These are phyloP conservation scores for Hydrophis major DNA, from an alignment of 2,797 vertebrate species.

Conservation along the genomic window DNA sequence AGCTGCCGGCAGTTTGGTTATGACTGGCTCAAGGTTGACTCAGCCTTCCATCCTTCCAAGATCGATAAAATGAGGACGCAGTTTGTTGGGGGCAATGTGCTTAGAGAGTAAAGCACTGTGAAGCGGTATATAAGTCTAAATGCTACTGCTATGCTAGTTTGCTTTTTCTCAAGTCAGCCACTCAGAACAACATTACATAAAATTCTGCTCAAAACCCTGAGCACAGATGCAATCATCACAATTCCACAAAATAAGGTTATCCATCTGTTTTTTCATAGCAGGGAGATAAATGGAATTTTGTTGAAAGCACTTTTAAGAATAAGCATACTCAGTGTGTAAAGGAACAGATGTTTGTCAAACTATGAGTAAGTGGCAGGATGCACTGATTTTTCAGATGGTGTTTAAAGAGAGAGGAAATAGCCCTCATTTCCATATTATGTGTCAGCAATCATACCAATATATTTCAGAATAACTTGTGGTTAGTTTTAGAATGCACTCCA, in stretches of 20 bases:
- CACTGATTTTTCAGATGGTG: conserved; percentile 39
- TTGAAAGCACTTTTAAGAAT: conserved; percentile 37
- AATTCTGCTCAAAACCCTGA: neutral
- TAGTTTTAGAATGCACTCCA: neutral
- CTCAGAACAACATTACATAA: neutral
- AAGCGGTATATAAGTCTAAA: no score
- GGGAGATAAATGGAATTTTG: neutral
- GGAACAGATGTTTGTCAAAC: conserved; percentile 16
- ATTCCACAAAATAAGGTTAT: neutral
- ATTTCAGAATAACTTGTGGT: neutral
- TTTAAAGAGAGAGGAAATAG: conserved; percentile 17
- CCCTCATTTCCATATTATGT: neutral
- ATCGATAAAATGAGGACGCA: no score
- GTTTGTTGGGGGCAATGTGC: no score
- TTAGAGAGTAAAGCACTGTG: no score
- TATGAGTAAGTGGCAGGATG: conserved; percentile 35
- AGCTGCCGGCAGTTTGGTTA: no score
- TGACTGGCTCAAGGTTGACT: no score
- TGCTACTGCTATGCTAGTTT: neutral
- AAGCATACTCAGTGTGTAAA: neutral
- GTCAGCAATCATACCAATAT: neutral
- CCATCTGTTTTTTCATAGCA: neutral
- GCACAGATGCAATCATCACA: neutral
- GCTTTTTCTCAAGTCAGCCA: neutral
- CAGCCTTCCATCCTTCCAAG: no score